phyloP scores from a whole-genome alignment of 1,140 invertebrate genomes.

The Pseudoatta argentina region DNA sequence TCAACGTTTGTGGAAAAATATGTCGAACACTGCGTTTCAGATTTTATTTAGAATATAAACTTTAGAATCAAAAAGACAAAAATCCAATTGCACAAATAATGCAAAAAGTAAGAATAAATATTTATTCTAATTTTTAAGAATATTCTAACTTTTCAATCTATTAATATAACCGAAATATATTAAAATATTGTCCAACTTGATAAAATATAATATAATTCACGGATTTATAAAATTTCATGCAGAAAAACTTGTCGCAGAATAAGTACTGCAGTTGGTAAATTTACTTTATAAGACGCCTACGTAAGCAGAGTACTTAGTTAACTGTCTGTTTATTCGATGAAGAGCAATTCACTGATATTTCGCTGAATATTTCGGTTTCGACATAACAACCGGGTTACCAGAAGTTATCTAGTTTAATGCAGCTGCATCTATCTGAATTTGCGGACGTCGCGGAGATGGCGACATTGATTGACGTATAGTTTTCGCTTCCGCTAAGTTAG shows the following conservation, averaged over 20 bases:
- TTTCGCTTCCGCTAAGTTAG: slow-evolving; percentile 55
- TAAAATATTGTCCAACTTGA: not conserved
- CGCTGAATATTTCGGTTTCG: slow-evolving; percentile 30
- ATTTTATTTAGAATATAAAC: slow-evolving; percentile 39
- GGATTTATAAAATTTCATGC: not conserved
- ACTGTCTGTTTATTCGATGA: slow-evolving; percentile 39
- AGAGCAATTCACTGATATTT: slow-evolving; percentile 50
- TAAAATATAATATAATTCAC: slow-evolving; percentile 29
- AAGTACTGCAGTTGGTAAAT: not conserved
- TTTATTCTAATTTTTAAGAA: not conserved
- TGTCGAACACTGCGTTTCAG: not conserved
- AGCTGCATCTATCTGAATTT: slow-evolving; percentile 57
- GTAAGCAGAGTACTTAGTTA: slow-evolving; percentile 19
- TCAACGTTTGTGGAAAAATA: not conserved
- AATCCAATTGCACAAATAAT: slow-evolving; percentile 1
- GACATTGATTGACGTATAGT: slow-evolving; percentile 61
- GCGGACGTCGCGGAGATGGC: slow-evolving; percentile 29
- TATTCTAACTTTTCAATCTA: not conserved
- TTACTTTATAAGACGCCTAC: not conserved
- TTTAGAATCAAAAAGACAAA: not conserved
- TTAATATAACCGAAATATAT: slow-evolving; percentile 13
- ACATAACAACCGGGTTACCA: slow-evolving; percentile 45
- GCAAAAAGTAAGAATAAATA: not conserved
- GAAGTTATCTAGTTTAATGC: slow-evolving; percentile 45
- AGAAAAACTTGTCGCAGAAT: not conserved